Base-by-base conservation (phyloP, 2,797 vertebrate genomes). In the Zenarchopterus dispar region DNA sequence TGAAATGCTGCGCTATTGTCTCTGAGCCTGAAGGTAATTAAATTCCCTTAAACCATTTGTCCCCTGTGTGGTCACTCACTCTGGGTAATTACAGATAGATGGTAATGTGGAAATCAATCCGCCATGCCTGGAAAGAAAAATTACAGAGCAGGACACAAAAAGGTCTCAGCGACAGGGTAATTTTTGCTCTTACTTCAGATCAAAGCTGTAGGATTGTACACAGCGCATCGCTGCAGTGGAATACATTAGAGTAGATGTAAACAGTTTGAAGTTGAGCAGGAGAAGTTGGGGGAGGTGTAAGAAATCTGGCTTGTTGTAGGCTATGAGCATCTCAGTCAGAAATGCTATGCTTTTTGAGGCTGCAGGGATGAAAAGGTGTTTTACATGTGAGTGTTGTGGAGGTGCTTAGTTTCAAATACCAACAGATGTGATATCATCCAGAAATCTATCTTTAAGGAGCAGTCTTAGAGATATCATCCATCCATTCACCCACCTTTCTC, bases 11-110 rank as follows among this genome's bases (percentile, higher is more conserved):
- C 41, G 80, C 77, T 80, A 73, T 86, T 76, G 76, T 70, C 65
- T 82, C 67, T 55, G 57, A 44, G 49, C 52, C 68, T 0, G 0
- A 26, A 11, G 76, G 79, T 85, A 82, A 86, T 86, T 81, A 83
- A 84, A 75, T 47, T 66, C 70, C 48, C 31, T 33, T 19, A 1
- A 41, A 60, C 53, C 16, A 18, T 65, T 73, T 63, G 67, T 70
- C 57, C 60, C 69, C 62, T 33, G 57, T 26, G 2, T 54, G 69
- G 79, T 28, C 28, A 28, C 73, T 81, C 73, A 56, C 50, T 39
- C 74, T 67, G 66, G 67, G 73, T 68, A 76, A 81, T 68, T 56
- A 62, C 56, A 76, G 63, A 70, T 33, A 56, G 68, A 70, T 17
- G 48, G 44, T 23, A 53, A 62, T 5, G 36, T 60, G 41, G 42